Evolutionary conservation across 2,113 vertebrate species (phyloP).

Genomic region (Trinectes maculatus): DNA sequence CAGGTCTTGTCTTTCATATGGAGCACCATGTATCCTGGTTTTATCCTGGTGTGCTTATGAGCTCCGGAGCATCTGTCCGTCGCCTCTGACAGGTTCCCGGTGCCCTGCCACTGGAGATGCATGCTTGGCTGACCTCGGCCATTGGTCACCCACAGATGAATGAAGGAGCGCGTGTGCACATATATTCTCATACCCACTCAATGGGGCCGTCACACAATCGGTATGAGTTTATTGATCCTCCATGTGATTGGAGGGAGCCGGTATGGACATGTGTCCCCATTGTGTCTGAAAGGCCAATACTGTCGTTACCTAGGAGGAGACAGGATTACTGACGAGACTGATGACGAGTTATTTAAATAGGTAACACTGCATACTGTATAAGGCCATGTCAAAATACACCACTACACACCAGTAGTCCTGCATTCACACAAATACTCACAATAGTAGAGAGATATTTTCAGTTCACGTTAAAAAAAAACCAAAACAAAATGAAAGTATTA

Average conservation of each 20-base stretch:
- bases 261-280: constrained; percentile 26
- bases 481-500: too few species aligned
- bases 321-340: constrained; percentile 8
- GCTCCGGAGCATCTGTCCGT: constrained; percentile 39
- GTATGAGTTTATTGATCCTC: constrained; percentile 47
- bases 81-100: constrained; percentile 24
- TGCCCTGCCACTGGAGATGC: constrained; percentile 28
- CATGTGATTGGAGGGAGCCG: constrained; percentile 25
- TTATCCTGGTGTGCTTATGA: constrained; percentile 18
- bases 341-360: not conserved
- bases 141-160: constrained; percentile 32
- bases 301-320: not conserved
- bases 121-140: constrained; percentile 27
- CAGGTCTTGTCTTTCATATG: not conserved
- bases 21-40: constrained; percentile 17
- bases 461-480: too few species aligned
- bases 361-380: too few species aligned
- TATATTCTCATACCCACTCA: constrained; percentile 5
- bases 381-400: too few species aligned
- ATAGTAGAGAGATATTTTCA: too few species aligned
- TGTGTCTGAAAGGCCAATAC: constrained; percentile 32
- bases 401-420: too few species aligned
- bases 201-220: constrained; percentile 17
- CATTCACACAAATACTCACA: too few species aligned
- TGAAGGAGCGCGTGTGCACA: not conserved